Conservation (phyloP, 2,888 invertebrate genomes). For the Lymantria monacha region DNA sequence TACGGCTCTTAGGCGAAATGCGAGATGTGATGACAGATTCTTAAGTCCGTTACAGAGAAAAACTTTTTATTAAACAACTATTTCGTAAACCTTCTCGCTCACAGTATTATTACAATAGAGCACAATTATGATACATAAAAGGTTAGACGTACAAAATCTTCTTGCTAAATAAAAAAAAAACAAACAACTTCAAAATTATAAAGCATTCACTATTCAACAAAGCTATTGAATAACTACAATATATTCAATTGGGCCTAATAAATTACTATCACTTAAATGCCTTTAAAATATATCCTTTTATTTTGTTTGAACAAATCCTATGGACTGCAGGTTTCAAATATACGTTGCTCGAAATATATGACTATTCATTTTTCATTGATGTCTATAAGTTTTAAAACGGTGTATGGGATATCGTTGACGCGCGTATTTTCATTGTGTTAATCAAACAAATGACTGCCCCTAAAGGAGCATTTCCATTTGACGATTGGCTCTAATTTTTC, state of each 20-base stretch:
- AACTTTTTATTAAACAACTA: too few species aligned
- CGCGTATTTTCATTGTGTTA: constrained; percentile 61
- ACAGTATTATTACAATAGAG: too few species aligned
- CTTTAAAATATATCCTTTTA: constrained; percentile 22
- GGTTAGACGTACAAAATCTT: not conserved
- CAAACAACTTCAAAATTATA: constrained; percentile 11
- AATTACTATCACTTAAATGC: constrained; percentile 32
- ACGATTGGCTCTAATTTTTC: constrained; percentile 26
- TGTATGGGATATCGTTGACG: constrained; percentile 51
- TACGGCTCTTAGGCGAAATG: too few species aligned
- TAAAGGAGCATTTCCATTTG: constrained; percentile 52
- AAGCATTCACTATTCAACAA: constrained; percentile 13
- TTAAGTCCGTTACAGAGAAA: too few species aligned
- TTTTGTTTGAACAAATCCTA: constrained; percentile 28
- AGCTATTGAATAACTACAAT: constrained; percentile 21
- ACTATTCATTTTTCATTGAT: constrained; percentile 66
- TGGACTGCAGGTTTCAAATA: constrained; percentile 15
- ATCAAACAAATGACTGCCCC: constrained; percentile 53
- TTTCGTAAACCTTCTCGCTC: too few species aligned
- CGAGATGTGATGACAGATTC: too few species aligned
- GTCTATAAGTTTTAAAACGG: constrained; percentile 53
- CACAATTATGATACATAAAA: not conserved
- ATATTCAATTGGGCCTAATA: constrained; percentile 31
- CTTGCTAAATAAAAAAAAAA: constrained; percentile 6
- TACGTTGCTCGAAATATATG: constrained; percentile 34